These are phyloP conservation scores for Corapipo altera DNA, from an alignment of 2,113 vertebrate species.

Conservation along the genomic window DNA sequence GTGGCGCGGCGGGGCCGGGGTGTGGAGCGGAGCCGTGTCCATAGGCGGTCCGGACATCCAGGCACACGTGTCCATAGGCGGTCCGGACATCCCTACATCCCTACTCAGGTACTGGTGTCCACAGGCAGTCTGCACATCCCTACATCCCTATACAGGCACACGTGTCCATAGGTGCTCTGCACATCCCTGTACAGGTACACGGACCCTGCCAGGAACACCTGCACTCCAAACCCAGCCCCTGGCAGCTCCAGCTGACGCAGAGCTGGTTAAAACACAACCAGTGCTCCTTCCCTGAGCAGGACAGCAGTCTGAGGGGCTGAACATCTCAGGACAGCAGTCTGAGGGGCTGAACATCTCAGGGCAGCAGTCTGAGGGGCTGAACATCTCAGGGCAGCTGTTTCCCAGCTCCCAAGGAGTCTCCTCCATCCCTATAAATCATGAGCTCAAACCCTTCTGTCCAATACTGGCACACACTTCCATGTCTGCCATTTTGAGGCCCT, in stretches of 20 bases:
- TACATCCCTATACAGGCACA: background rate
- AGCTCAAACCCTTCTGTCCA: background rate
- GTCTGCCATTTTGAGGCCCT: background rate
- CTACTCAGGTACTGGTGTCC: no score
- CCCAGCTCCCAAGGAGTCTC: background rate
- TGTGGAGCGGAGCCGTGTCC: fast-evolving
- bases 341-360: fast-evolving
- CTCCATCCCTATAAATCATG: background rate
- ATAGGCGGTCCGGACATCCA: no score
- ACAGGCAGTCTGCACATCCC: background rate
- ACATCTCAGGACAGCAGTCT: fast-evolving
- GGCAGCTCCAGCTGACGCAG: background rate
- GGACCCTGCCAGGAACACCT: background rate
- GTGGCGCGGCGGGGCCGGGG: fast-evolving
- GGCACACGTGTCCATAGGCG: background rate
- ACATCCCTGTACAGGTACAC: background rate
- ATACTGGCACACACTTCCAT: background rate
- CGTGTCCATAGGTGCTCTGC: fast-evolving
- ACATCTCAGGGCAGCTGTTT: fast-evolving
- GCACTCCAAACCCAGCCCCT: background rate
- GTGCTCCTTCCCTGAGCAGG: fast-evolving
- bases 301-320: background rate
- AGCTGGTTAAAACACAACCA: fast-evolving
- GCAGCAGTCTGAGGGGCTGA: background rate
- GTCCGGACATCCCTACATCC: fast-evolving